Evolutionary conservation across 2,113 vertebrate genomes (phyloP).

Genomic region (Tetraodon nigroviridis): DNA sequence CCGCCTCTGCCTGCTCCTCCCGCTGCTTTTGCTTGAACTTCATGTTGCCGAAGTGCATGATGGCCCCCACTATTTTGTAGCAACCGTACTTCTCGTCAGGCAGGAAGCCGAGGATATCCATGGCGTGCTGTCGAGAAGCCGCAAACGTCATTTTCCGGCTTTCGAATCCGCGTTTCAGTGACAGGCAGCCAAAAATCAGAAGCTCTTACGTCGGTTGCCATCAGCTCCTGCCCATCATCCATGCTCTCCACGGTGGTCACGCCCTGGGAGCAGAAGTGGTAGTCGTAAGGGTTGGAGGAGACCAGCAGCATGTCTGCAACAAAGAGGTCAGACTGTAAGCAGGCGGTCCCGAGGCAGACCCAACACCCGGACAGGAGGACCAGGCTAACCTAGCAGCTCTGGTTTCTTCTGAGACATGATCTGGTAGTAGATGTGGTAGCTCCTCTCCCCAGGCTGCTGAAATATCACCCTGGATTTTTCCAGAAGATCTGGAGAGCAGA

Average conservation of each 20-base stretch:
- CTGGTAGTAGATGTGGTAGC: constrained; percentile 96
- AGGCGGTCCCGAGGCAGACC: neutral
- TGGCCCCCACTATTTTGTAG: constrained; percentile 92
- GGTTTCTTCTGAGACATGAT: constrained; percentile 89
- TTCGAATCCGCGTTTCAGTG: neutral
- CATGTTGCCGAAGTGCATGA: constrained; percentile 98
- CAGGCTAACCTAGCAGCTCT: constrained; percentile 81
- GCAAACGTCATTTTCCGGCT: neutral
- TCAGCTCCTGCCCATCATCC: constrained; percentile 85
- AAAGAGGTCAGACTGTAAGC: neutral
- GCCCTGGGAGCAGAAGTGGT: constrained; percentile 93
- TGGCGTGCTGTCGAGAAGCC: constrained; percentile 77
- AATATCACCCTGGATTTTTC: constrained; percentile 93
- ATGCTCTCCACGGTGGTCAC: constrained; percentile 87
- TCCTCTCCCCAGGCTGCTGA: constrained; percentile 87
- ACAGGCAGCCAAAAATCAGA: neutral
- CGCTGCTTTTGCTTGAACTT: constrained; percentile 94
- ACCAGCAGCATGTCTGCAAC: constrained; percentile 90
- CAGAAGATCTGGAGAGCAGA: constrained; percentile 77
- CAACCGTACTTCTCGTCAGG: constrained; percentile 85
- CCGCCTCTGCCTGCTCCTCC: constrained; percentile 90
- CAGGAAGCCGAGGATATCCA: constrained; percentile 92
- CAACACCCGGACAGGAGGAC: neutral
- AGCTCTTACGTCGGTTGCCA: constrained; percentile 83
- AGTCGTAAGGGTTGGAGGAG: constrained; percentile 91